phyloP scores from a whole-genome alignment of 2,113 vertebrate genomes.

The Crypturellus undulatus region DNA sequence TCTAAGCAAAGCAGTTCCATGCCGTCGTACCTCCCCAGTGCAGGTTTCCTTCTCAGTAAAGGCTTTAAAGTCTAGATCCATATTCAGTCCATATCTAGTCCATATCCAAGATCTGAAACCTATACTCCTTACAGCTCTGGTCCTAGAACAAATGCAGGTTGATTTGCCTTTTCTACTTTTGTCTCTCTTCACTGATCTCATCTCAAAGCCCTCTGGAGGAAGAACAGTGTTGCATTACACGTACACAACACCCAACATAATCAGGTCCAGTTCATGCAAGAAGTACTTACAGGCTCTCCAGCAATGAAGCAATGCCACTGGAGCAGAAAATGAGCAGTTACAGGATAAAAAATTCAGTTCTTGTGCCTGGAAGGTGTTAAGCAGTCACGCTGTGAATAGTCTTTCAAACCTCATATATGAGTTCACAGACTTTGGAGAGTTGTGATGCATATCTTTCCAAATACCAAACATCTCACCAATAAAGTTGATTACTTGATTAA shows the following conservation, averaged over 20 bases:
- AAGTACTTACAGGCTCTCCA: not conserved
- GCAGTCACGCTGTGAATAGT: not conserved
- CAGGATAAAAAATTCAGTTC: not conserved
- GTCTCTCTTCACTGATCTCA: not conserved
- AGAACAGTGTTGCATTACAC: not conserved
- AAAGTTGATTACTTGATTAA: not conserved
- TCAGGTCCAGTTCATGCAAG: not conserved
- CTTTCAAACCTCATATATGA: not conserved
- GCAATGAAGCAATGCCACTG: not conserved
- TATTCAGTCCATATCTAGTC: too few species aligned
- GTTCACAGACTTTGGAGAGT: not conserved
- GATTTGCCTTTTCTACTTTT: not conserved
- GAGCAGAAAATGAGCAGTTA: not conserved
- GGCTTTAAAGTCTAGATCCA: not conserved
- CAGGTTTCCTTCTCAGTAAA: not conserved
- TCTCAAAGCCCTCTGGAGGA: not conserved
- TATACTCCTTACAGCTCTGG: not conserved
- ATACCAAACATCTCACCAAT: not conserved
- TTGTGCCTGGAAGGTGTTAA: conserved; percentile 15
- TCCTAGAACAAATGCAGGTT: not conserved
- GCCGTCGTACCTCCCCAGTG: accelerated
- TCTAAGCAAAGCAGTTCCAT: not conserved
- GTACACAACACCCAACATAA: not conserved
- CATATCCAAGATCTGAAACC: not conserved
- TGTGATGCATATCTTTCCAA: conserved; percentile 2